Conservation (phyloP, 2,113 vertebrate genomes). For the Chionis minor region DNA sequence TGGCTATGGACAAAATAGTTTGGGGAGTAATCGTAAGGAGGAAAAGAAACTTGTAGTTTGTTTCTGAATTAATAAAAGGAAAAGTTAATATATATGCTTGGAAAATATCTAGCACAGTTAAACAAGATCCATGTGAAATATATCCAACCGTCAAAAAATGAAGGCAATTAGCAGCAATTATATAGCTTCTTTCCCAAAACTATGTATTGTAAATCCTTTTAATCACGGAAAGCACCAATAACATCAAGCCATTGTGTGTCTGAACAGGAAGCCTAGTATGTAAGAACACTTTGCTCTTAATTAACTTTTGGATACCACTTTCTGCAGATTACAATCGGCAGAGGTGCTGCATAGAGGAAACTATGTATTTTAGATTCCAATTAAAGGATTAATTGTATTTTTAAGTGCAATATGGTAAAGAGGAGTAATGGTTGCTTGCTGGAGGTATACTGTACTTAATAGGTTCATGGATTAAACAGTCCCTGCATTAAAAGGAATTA, state of each 20-base stretch:
- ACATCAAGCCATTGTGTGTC: conserved; percentile 40
- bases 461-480: conserved; percentile 66
- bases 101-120: conserved; percentile 30
- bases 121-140: conserved; percentile 48
- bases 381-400: conserved; percentile 72
- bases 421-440: conserved; percentile 60
- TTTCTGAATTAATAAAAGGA: conserved; percentile 30
- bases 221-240: conserved; percentile 36
- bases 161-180: conserved; percentile 69
- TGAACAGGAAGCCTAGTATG: conserved; percentile 46
- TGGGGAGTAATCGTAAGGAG: background rate
- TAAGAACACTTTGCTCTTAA: conserved; percentile 31
- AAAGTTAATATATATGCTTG: conserved; percentile 53
- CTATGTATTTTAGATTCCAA: conserved; percentile 34
- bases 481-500: conserved; percentile 70
- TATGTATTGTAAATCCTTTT: conserved; percentile 49
- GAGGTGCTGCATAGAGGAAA: conserved; percentile 52
- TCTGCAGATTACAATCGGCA: conserved; percentile 20
- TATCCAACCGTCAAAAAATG: conserved; percentile 46
- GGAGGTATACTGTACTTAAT: conserved; percentile 54
- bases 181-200: conserved; percentile 51
- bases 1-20: background rate
- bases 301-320: conserved; percentile 39
- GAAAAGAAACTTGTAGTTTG: conserved; percentile 1
- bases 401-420: conserved; percentile 64